Evolutionary conservation across 1,140 invertebrate species (phyloP), one percentile per base, ranked within the genome.

Genomic region (Melanaphis sacchari): DNA sequence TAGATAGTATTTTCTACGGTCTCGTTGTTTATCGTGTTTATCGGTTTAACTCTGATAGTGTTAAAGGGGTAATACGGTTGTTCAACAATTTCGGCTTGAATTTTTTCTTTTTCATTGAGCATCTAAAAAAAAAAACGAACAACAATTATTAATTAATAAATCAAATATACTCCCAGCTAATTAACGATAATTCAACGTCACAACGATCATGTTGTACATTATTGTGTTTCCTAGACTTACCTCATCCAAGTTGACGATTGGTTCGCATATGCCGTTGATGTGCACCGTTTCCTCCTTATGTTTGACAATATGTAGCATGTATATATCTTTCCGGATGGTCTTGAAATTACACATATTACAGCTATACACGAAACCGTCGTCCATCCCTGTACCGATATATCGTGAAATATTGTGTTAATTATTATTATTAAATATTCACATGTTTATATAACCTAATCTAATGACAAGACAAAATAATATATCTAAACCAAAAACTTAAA

Each of bases 271-370:
- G 2, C 15, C 36, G 5, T 54, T 93, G 18, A 90, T 94, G 3
- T 91, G 43, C 18, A 49, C 0, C 6, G 36, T 36, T 40, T 85
- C 49, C 8, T 94, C 76, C 90, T 95, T 95, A 85, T 96, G 96
- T 93, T 95, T 95, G 40, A 95, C 95, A 89, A 95, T 94, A 94
- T 96, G 96, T 81, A 95, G 94, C 22, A 95, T 93, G 85, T 95
- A 96, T 81, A 95, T 95, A 36, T 95, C 94, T 94, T 95, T 95
- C 93, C 96, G 96, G 24, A 96, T 95, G 52, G 96, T 95, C 92
- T 95, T 95, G 94, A 95, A 96, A 6, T 95, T 94, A 94, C 96
- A 96, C 49, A 95, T 85, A n/a, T 95, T 94, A 94, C 96, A 96
- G 52, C 94, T 94, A 94, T 95, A 96, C 93, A 96, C 94, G 2